Evolutionary conservation across 2,797 vertebrate species (phyloP).

Genomic region (Thripadectes ignobilis): DNA sequence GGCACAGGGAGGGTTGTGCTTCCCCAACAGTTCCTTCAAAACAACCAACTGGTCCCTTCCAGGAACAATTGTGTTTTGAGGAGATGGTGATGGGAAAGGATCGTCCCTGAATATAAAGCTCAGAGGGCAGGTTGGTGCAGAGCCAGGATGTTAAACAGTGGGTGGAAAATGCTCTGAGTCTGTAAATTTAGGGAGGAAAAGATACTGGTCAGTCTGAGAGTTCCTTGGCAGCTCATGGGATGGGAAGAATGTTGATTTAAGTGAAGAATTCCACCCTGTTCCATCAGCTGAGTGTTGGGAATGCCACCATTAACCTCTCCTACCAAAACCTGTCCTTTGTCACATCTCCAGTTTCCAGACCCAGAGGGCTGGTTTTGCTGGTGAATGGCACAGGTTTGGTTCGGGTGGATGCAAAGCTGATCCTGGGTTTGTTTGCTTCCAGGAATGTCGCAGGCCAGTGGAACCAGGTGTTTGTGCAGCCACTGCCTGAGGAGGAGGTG

Average conservation of each 20-base stretch:
- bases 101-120: background rate
- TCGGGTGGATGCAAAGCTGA: background rate
- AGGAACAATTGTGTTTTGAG: background rate
- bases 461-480: slow-evolving; percentile 94
- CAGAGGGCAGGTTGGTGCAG: background rate
- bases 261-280: background rate
- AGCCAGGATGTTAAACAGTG: background rate
- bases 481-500: slow-evolving; percentile 89
- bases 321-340: background rate
- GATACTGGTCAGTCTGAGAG: background rate
- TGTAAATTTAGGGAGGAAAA: background rate
- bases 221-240: rapidly evolving
- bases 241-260: background rate
- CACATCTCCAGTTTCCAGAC: background rate
- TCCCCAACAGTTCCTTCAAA: background rate
- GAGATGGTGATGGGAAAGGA: background rate
- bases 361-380: rapidly evolving
- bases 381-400: background rate
- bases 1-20: background rate
- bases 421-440: background rate
- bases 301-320: background rate
- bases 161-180: background rate
- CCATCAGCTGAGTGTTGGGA: background rate
- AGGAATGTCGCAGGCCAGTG: slow-evolving; percentile 90
- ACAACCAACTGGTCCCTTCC: background rate